Conservation (phyloP, 2,113 vertebrate genomes). For the Trochalopteron elliotii region DNA sequence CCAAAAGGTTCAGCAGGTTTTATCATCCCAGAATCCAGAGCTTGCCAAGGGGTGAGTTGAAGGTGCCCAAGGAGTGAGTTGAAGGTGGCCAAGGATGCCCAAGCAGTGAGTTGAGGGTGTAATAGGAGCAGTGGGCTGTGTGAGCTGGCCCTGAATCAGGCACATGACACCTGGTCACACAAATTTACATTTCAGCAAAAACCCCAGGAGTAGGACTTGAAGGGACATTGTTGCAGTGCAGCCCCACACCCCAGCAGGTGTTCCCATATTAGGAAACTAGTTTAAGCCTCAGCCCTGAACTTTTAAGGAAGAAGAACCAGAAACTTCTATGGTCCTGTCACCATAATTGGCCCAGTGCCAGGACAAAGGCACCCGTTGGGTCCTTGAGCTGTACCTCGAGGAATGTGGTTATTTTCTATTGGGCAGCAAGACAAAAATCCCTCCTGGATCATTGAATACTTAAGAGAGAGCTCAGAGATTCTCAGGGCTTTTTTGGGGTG, state of each 20-base stretch:
- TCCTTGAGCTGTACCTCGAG: not conserved
- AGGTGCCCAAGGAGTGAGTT: not conserved
- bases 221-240: not conserved
- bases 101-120: not conserved
- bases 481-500: no score
- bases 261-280: not conserved
- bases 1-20: not conserved
- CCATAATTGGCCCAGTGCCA: not conserved
- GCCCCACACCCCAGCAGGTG: not conserved
- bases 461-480: no score
- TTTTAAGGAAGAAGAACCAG: not conserved
- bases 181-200: not conserved
- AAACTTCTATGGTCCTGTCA: not conserved
- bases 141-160: not conserved
- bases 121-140: not conserved
- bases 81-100: not conserved
- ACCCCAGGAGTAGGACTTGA: not conserved
- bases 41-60: not conserved
- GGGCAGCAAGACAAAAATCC: no score
- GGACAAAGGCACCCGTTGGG: not conserved
- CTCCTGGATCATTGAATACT: no score
- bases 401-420: no score
- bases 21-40: not conserved
- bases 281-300: not conserved
- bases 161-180: fast-evolving